Evolutionary conservation across 2,113 vertebrate genomes (phyloP).

Genomic region (Bujurquina vittata): DNA sequence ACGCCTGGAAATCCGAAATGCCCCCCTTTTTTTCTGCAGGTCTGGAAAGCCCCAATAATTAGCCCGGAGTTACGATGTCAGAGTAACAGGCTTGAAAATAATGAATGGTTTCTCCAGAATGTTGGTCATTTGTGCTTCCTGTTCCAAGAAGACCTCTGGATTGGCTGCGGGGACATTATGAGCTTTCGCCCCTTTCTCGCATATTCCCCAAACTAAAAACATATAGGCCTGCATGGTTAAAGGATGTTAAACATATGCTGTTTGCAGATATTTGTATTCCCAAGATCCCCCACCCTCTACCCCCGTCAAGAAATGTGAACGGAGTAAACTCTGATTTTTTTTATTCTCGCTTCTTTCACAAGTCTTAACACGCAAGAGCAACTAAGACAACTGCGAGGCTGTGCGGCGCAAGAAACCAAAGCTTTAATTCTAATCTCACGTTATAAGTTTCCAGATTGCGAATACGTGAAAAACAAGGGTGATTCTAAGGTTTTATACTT

Average conservation of each 20-base stretch:
- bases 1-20: conserved; percentile 61
- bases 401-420: background rate
- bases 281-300: background rate
- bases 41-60: conserved; percentile 77
- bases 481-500: background rate
- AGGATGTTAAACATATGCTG: conserved; percentile 76
- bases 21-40: conserved; percentile 55
- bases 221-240: conserved; percentile 48
- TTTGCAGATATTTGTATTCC: conserved; percentile 59
- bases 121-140: conserved; percentile 75
- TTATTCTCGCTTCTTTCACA: conserved; percentile 11
- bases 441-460: conserved; percentile 3
- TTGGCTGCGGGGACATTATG: conserved; percentile 75
- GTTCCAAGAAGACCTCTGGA: conserved; percentile 69
- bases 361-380: background rate
- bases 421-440: background rate
- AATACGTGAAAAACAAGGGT: background rate
- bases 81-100: conserved; percentile 74
- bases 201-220: conserved; percentile 63
- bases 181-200: conserved; percentile 60
- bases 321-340: conserved; percentile 37
- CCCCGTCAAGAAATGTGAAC: background rate
- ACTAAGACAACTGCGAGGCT: background rate
- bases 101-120: conserved; percentile 74
- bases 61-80: conserved; percentile 66